Evolutionary conservation across 2,113 vertebrate genomes (phyloP), one percentile per base, ranked within the genome.

Genomic region (Pelmatolapia mariae): DNA sequence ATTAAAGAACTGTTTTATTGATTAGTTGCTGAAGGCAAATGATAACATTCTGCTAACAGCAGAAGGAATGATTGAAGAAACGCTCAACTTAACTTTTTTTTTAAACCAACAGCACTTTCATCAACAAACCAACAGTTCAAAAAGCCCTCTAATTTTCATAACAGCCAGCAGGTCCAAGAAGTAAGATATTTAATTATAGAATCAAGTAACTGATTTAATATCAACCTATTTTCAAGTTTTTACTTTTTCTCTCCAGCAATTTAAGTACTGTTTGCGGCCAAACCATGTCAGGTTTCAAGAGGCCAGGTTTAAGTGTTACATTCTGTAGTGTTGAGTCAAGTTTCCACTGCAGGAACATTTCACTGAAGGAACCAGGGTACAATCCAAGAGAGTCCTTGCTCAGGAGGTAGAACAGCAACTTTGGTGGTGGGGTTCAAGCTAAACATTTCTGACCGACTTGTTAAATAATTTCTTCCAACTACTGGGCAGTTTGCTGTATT

Each of bases 11-110:
- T 80, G 86, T 91, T 96, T 96, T 96, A 97, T 96, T 97, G 88
- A 95, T 90, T 92, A 94, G 90, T 95, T 93, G 92, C 93, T 93
- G 93, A 96, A 95, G 93, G 95, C 93, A 95, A 95, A 96, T 59
- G 59, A 95, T 92, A 95, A 95, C 88, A 91, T 90, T 95, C 94
- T 93, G 95, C 95, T 85, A 50, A 84, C 87, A 89, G 93, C 94
- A 96, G 95, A 91, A 90, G 92, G 89, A 95, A 94, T 81, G 96
- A 96, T 96, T 96, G 95, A 95, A 92, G 90, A 91, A 94, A 96
- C 93, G 96, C 95, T 95, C 88, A 94, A 94, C 83, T 71, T 84
- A 91, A 85, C 79, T 29, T 59, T 59, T 59, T 85, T 56, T 61
- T 56, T 3, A 29, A 45, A 73, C 29, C 26, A 91, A 90, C 86